Base-by-base conservation (phyloP, 2,888 invertebrate genomes). In the Cotesia congregata region DNA sequence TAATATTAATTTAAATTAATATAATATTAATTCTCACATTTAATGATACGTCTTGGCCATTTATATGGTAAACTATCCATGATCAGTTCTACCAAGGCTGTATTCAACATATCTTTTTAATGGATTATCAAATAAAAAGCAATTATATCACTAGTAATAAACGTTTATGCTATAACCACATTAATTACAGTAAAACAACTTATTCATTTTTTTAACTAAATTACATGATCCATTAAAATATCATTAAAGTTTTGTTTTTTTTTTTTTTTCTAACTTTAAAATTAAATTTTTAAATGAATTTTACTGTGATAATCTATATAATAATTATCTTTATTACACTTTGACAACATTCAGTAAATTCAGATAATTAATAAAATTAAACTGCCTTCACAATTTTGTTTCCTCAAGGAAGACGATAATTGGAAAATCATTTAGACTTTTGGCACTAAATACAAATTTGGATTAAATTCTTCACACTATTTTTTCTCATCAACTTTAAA, bases 11-110 rank as follows among this genome's bases (percentile, higher is more conserved):
- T 50, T 50, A 50, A 50, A 50, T 50, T 50, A 9, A 50, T 12
- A 50, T 50, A 50, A 12, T 41, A 41, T 41, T 50, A 50, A 50
- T 12, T 50, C 4, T 50, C 50, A 50, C 12, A 12, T 50, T 50
- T 50, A 7, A 12, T 4, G 50, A 50, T 50, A 50, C 50, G 50
- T 50, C 12, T 50, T 69, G 20, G 38, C 12, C 50, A 41, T 62
- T 40, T 30, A 38, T 68, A 72, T 65, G 72, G 30, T 50, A 59
- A 75, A 72, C 67, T 60, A 39, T 72, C 50, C 17, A 69, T 69
- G 72, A 71, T 74, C 60, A 50, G 61, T 75, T 61, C 38, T 20
- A 59, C 39, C 39, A 65, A 77, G 64, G 50, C 50, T 50, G 12
- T 12, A 12, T 50, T 4, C 50, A 12, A 12, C 50, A 50, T 50